Evolutionary conservation across 2,797 vertebrate species (phyloP), one percentile per base, ranked within the genome.

Genomic region (Chaetophractus vellerosus): DNA sequence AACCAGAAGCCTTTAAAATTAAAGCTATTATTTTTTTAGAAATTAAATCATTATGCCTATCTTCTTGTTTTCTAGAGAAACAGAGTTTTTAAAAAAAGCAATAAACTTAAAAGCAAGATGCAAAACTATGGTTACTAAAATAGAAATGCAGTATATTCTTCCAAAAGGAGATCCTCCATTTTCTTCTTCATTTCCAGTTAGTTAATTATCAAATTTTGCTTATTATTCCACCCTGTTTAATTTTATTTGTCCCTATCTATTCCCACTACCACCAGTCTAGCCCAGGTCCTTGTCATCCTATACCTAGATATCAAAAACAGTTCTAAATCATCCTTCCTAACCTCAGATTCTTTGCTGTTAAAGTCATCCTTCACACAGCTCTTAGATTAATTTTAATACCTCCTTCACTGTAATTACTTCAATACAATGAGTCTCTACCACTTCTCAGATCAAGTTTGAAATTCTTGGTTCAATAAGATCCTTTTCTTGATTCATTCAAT

Each of bases 171-270:
- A 89, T n/a, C 21, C 31, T 28, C 50, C 41, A 78, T 33, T 61
- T 83, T 68, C 21, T 59, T 41, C n/a, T 89, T 89, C 50, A 78
- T 61, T 8, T 76, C 33, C 80, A 76, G 48, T 61, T 78, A 68
- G 38, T 88, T 61, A 93, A 64, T 72, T 66, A 78, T 83, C 52
- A 90, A 78, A 69, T 28, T 61, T 83, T 89, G n/a, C n/a, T 66
- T 57, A 26, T 69, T 83, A 69, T 50, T 75, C 63, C 36, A 76
- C 59, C n/a, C 50, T 83, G 33, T 69, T 85, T 69, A 19, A 38
- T 68, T 69, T 83, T 50, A 76, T 83, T 79, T 89, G 21, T 59
- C 61, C 26, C 71, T 61, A 19, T 61, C 50, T 83, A 82, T 50
- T 59, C 48, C 26, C 50, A 88, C 31, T 50, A 38, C 50, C 50